phyloP scores from a whole-genome alignment of 2,888 invertebrate species.

The Amorpha juglandis region DNA sequence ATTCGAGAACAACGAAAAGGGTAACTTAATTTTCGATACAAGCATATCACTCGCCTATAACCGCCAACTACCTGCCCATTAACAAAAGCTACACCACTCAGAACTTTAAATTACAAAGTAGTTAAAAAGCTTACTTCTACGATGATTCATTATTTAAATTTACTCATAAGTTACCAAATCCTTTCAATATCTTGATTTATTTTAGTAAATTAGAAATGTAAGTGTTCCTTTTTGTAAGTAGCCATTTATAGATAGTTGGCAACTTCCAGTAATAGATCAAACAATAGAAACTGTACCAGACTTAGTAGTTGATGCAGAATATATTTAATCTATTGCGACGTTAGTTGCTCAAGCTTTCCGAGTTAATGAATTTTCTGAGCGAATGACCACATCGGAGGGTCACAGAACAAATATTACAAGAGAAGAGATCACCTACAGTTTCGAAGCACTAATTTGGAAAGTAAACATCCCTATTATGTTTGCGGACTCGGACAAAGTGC shows the following conservation, averaged over 20 bases:
- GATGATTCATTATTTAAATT: no score
- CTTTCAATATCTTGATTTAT: background rate
- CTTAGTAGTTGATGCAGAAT: background rate
- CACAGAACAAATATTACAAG: slow-evolving; percentile 37
- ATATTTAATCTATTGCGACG: slow-evolving; percentile 12
- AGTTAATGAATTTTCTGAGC: slow-evolving; percentile 13
- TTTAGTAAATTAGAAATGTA: background rate
- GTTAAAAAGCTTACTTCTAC: no score
- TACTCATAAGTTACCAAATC: no score
- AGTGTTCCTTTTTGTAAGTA: background rate
- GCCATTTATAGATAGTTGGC: background rate
- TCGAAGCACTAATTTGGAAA: slow-evolving; percentile 45
- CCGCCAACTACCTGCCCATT: no score
- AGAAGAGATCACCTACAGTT: slow-evolving; percentile 39
- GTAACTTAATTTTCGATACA: no score
- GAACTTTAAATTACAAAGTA: no score
- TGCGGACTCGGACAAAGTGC: slow-evolving; percentile 41
- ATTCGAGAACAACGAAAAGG: no score
- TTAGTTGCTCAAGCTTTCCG: background rate
- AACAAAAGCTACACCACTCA: no score
- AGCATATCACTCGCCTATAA: no score
- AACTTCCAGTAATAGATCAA: background rate
- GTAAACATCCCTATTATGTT: slow-evolving; percentile 41
- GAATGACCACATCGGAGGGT: slow-evolving; percentile 3
- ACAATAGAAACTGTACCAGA: slow-evolving; percentile 4